Percentiles rank a stretch among this genome's conserved stretches.
phyloP scores from a whole-genome alignment of 2,113 vertebrate species.

The Hippocampus zosterae region DNA sequence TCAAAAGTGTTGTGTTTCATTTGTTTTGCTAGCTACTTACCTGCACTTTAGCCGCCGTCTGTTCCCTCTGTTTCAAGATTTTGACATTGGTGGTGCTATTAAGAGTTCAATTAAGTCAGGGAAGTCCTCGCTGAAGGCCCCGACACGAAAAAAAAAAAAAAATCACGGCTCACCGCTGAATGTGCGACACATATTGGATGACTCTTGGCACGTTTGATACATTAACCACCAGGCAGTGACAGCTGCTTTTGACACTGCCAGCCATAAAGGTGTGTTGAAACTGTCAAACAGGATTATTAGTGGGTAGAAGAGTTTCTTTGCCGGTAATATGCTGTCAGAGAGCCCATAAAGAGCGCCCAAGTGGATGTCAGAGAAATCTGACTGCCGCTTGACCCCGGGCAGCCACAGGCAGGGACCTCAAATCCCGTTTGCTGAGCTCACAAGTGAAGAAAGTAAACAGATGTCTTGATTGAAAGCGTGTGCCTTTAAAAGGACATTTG shows the following conservation, averaged over 20 bases:
- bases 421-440: conserved; percentile 16
- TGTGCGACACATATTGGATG: conserved; percentile 14
- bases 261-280: background rate
- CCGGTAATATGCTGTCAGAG: conserved; percentile 46
- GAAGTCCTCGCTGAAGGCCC: no score
- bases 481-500: conserved; percentile 21
- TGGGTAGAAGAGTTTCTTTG: conserved; percentile 24
- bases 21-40: no score
- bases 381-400: conserved; percentile 38
- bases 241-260: conserved; percentile 21
- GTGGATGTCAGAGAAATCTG: conserved; percentile 34
- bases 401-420: conserved; percentile 35
- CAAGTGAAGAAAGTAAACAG: background rate
- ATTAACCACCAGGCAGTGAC: conserved; percentile 4
- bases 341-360: conserved; percentile 17
- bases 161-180: background rate
- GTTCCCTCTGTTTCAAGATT: no score
- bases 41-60: no score
- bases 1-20: no score
- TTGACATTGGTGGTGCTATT: no score
- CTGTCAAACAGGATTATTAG: conserved; percentile 33
- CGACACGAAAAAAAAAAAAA: no score
- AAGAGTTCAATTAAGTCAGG: no score
- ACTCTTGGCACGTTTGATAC: conserved; percentile 19
- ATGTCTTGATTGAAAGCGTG: background rate